Conservation (phyloP, 2,888 invertebrate genomes). For the Lordiphosa andalusiaca region DNA sequence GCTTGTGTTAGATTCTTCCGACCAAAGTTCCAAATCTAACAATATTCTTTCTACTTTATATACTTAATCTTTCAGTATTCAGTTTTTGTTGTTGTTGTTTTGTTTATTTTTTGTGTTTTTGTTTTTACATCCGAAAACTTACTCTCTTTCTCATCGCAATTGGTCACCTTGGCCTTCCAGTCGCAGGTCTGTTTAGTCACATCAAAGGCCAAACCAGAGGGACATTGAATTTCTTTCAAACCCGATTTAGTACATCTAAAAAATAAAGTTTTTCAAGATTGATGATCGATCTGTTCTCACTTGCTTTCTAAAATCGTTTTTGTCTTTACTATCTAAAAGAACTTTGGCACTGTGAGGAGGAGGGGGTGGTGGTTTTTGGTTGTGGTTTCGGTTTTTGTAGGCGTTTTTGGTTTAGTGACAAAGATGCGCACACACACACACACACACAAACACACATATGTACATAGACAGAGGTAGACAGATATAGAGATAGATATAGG, state of each 20-base stretch:
- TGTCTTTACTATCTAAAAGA: constrained; percentile 47
- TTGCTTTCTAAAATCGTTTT: constrained; percentile 6
- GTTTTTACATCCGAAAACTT: constrained; percentile 82
- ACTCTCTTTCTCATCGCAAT: constrained; percentile 98
- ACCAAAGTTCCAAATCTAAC: constrained; percentile 40
- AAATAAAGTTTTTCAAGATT: constrained; percentile 45
- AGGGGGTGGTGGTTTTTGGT: constrained; percentile 1
- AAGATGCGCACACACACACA: constrained; percentile 28
- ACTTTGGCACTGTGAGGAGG: constrained; percentile 50
- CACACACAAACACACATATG: constrained; percentile 37
- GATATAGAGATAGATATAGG: constrained; percentile 30
- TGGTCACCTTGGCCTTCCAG: constrained; percentile 98
- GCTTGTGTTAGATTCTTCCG: constrained; percentile 2
- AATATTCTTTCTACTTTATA: constrained; percentile 37
- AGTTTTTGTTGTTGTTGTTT: constrained; percentile 20
- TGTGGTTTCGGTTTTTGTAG: constrained; percentile 34
- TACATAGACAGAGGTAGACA: constrained; percentile 24
- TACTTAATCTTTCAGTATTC: constrained; percentile 42
- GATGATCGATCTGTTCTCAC: constrained; percentile 1
- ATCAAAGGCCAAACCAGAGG: constrained; percentile 98
- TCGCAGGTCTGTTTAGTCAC: constrained; percentile 98
- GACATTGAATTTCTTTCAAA: constrained; percentile 98
- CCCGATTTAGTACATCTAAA: constrained; percentile 92
- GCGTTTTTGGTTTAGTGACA: constrained; percentile 60
- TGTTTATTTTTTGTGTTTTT: constrained; percentile 46